These are phyloP conservation scores for Rhimphoctona megacephalus DNA, from an alignment of 2,888 invertebrate species.

Conservation along the genomic window DNA sequence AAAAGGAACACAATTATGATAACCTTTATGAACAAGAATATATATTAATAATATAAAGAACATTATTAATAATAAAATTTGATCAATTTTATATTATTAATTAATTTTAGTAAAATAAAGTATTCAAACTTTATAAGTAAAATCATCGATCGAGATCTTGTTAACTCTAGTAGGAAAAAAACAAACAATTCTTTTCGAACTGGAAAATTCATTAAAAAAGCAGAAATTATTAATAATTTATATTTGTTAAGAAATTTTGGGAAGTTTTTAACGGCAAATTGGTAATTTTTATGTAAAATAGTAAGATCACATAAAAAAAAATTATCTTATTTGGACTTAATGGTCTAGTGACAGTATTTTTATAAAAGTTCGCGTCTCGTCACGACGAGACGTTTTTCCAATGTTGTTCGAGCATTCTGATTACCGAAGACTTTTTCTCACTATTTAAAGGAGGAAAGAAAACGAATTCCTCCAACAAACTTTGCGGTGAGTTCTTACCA, in stretches of 20 bases:
- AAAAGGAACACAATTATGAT: not conserved
- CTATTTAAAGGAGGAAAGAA: slow-evolving; percentile 26
- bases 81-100: too few species aligned
- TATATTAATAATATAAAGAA: not conserved
- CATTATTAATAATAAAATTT: not conserved
- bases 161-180: too few species aligned
- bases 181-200: not conserved
- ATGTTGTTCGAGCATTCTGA: slow-evolving; percentile 49
- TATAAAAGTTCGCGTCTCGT: not conserved
- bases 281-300: not conserved
- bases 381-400: not conserved
- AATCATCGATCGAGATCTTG: too few species aligned
- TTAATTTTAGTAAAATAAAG: too few species aligned
- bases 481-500: slow-evolving; percentile 43
- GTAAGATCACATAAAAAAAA: not conserved
- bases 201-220: not conserved
- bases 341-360: not conserved
- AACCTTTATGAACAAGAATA: not conserved
- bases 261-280: not conserved
- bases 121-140: too few species aligned
- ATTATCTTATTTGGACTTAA: not conserved
- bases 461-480: slow-evolving; percentile 23
- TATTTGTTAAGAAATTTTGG: not conserved
- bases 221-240: not conserved
- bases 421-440: slow-evolving; percentile 38